phyloP scores from a whole-genome alignment of 2,113 vertebrate genomes.

The Phasianus colchicus region DNA sequence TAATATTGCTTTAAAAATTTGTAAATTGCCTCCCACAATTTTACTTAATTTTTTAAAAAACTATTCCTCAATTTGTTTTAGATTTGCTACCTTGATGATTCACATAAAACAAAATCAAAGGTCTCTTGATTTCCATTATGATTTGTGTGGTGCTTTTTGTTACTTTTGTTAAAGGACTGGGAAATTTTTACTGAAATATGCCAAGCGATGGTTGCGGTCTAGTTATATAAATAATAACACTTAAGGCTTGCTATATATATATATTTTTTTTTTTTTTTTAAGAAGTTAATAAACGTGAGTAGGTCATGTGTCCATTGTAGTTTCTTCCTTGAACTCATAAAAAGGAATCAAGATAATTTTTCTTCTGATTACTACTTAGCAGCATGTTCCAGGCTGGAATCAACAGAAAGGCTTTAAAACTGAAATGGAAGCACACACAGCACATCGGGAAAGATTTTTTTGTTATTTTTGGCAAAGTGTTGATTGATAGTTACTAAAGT shows the following conservation, averaged over 20 bases:
- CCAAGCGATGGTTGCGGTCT: background rate
- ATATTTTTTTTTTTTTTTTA: background rate
- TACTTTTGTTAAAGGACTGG: background rate
- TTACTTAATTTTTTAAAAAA: background rate
- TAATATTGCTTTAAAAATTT: background rate
- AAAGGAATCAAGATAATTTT: background rate
- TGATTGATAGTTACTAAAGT: conserved; percentile 52
- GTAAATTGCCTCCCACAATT: background rate
- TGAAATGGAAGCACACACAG: background rate
- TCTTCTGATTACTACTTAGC: background rate
- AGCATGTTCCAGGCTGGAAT: background rate
- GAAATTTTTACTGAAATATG: background rate
- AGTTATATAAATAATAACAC: background rate
- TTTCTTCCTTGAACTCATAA: background rate
- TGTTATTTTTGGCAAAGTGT: conserved; percentile 39
- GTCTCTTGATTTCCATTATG: background rate
- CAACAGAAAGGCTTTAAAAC: background rate
- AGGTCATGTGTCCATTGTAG: background rate
- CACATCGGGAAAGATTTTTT: background rate
- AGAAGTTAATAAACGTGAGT: background rate
- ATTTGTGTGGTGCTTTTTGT: background rate
- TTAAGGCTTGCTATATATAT: background rate
- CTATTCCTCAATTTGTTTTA: background rate
- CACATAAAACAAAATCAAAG: background rate
- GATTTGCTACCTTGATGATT: background rate